Evolutionary conservation across 2,888 invertebrate species (phyloP), one percentile per base, ranked within the genome.

Genomic region (Stenolophus ochropezus): DNA sequence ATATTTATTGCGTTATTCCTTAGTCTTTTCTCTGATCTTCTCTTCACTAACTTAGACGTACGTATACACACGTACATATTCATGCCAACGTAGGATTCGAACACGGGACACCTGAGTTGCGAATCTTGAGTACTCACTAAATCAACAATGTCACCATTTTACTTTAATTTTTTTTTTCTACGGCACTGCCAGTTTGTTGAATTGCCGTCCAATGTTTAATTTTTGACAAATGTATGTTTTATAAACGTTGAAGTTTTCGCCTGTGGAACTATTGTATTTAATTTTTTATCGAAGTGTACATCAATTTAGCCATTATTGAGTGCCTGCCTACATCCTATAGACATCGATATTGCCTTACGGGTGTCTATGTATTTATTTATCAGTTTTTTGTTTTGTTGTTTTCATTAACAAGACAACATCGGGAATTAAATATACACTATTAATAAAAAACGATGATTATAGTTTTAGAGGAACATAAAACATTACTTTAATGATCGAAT

Each of bases 201-300:
- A 42, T 11, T 11, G 6, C 4, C 11, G 8, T 1, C 1, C 33
- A 42, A 42, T 42, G n/a, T 61, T 61, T 61, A 25, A 69, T 69
- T 69, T 61, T 69, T 69, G 65, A 69, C 65, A 69, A 69, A 69
- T 69, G 33, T 69, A 69, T 27, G 18, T 18, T 14, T 69, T 33
- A 69, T 69, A 69, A 69, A 42, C 33, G 65, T 27, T 18, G 33
- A 27, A 69, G 23, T 61, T 69, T 69, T 69, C 33, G 33, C 65
- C 65, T 33, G 8, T 18, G 21, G 65, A 18, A 16, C 8, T 33
- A 69, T 69, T 69, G 65, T 69, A 33, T 69, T 69, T 61, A 61
- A 61, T 61, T 69, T 69, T 69, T 69, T 69, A 69, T 69, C 65
- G 16, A 69, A 42, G 8, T 14, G 33, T 69, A 18, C 33, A 69